Evolutionary conservation across 2,888 invertebrate species (phyloP), one percentile per base, ranked within the genome.

Genomic region (Nymphalis polychloros): DNA sequence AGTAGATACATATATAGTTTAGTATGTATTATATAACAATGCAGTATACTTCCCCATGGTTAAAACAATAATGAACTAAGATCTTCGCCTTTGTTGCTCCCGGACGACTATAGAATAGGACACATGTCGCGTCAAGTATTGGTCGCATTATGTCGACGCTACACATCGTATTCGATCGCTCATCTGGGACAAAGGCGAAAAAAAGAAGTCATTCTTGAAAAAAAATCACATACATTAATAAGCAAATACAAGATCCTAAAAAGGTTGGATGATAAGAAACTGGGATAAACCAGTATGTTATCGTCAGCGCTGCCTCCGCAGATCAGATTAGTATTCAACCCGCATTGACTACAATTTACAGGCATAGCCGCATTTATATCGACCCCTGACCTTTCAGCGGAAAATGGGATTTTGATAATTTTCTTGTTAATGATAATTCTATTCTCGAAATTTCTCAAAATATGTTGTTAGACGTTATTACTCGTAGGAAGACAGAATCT

Each of bases 301-400:
- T 23, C 52, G 20, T 4, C 20, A 16, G 10, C 19, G 20, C 10
- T 10, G 5, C 50, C 50, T 47, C 47, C 1, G 57, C 48, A 27
- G n/a, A 55, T 55, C 31, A 20, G 57, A 59, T 68, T 50, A 60
- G 48, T 23, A 69, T 59, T 69, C 65, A 31, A 13, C 59, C 60
- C 65, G 59, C 50, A 62, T 59, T 35, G 35, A 13, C 46, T 31
- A 61, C 61, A 49, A 59, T 63, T 63, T 63, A 62, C 63, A 46
- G 67, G 16, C 27, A 20, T 17, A 7, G 31, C 53, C 60, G 53
- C 61, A 61, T n/a, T 61, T 61, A 61, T 61, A 20, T 65, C 61
- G 19, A 62, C 35, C 55, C 52, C 17, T 57, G 47, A 59, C 35
- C 46, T 63, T 46, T 46, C 16, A 61, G 48, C 20, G 57, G 62